Evolutionary conservation across 2,888 invertebrate species (phyloP).

Genomic region (Cephus rjabovi): DNA sequence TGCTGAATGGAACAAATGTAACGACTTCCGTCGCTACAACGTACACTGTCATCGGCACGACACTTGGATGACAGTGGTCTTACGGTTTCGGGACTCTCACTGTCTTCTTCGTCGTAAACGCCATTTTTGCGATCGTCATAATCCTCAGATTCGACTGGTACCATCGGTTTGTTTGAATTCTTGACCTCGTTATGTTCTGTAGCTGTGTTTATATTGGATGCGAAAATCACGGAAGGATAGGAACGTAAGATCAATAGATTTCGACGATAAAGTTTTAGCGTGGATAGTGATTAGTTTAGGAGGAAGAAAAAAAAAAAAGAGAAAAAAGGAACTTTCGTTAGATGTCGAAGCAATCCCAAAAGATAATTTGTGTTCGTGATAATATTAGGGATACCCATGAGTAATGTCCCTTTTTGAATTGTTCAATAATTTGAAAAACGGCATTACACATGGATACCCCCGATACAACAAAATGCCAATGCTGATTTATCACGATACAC

Average conservation of each 20-base stretch:
- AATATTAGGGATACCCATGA: background rate
- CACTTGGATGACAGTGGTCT: slow-evolving; percentile 53
- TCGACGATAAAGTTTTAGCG: background rate
- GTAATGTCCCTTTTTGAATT: no score
- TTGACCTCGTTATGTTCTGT: background rate
- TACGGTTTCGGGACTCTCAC: background rate
- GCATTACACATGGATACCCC: no score
- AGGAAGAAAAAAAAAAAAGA: background rate
- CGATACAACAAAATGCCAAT: background rate
- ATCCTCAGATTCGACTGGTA: background rate
- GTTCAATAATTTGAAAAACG: no score
- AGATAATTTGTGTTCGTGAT: background rate
- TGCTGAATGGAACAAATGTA: slow-evolving; percentile 71
- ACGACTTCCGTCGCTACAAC: slow-evolving; percentile 68
- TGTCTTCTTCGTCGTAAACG: background rate
- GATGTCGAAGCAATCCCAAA: background rate
- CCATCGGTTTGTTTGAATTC: background rate
- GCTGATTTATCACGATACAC: background rate
- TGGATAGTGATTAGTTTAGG: background rate
- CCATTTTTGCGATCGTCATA: background rate
- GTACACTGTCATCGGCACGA: slow-evolving; percentile 69
- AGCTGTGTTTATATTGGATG: background rate
- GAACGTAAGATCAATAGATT: background rate
- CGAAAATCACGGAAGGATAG: background rate
- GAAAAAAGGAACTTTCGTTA: background rate